Base-by-base conservation (phyloP, 2,797 vertebrate species). In the Enteromius viviparus region DNA sequence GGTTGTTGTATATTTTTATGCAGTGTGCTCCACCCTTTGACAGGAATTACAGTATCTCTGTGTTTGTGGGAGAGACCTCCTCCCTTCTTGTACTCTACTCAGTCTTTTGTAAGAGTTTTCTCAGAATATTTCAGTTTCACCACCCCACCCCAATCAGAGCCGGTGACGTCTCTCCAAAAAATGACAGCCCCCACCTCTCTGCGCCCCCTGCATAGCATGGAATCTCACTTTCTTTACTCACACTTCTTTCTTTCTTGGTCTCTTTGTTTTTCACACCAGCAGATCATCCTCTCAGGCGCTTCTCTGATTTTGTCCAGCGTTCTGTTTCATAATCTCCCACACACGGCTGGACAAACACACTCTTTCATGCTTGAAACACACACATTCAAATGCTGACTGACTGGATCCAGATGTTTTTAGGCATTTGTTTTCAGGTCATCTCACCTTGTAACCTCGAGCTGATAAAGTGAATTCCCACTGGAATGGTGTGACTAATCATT, bases 51-150 rank as follows among this genome's bases (percentile, higher is more conserved):
- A 37, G 32, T 76, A 37, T 47, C 64, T 47, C 7, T 32, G 15
- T 23, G 17, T 66, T 70, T 45, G 65, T 66, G 26, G 42, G 66
- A 55, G 40, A 82, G 32, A 53, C 26, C 77, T n/a, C 55, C 51
- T 53, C 81, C 79, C 75, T 78, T 45, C 32, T 49, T 32, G 65
- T 23, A 72, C 32, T 78, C 45, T n/a, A 45, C 49, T 60, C 70
- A 47, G 49, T 78, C 89, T 90, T 88, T 89, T 89, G 60, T 26
- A 82, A 75, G 70, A 82, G 62, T 58, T 69, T 69, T 60, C 81
- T 87, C 89, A 82, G 86, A 89, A 87, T 88, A 88, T 93, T 93
- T 92, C 87, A 85, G 90, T 92, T 91, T 89, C 91, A 92, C 76
- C 10, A 21, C 93, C 91, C 89, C 91, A 90, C 92, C 93, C 90